Percentiles rank a stretch among this genome's conserved stretches.
phyloP scores from a whole-genome alignment of 2,888 invertebrate species.

The Melieria crassipennis region DNA sequence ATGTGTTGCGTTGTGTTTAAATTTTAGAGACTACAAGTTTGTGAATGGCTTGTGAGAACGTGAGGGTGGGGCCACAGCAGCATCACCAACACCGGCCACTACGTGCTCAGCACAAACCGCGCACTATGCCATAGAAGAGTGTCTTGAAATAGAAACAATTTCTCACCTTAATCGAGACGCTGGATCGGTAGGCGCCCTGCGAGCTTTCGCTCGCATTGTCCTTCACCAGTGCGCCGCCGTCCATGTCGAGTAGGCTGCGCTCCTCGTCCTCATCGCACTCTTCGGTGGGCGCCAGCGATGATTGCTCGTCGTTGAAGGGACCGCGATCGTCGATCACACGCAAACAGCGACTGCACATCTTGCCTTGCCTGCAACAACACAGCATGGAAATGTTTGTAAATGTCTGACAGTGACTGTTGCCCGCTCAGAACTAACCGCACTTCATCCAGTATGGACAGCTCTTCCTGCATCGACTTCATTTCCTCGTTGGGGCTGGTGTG shows the following conservation, averaged over 20 bases:
- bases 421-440: slow-evolving; percentile 71
- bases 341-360: slow-evolving; percentile 82
- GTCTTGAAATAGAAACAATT: slow-evolving; percentile 54
- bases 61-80: slow-evolving; percentile 4
- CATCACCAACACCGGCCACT: too few relatives aligned
- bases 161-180: slow-evolving; percentile 71
- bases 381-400: neutral
- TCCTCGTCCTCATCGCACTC: slow-evolving; percentile 70
- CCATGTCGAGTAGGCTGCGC: slow-evolving; percentile 68
- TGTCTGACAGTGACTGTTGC: neutral
- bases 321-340: slow-evolving; percentile 71
- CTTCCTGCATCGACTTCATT: slow-evolving; percentile 79
- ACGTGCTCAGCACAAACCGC: slow-evolving; percentile 40
- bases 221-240: slow-evolving; percentile 53
- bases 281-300: slow-evolving; percentile 76
- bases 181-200: slow-evolving; percentile 52
- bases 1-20: slow-evolving; percentile 17
- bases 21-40: too few relatives aligned
- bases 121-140: slow-evolving; percentile 49
- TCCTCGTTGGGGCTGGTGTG: slow-evolving; percentile 73
- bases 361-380: slow-evolving; percentile 74
- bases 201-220: slow-evolving; percentile 53
- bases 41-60: slow-evolving; percentile 22
- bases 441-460: slow-evolving; percentile 85
- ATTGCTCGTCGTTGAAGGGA: slow-evolving; percentile 66